Conservation (phyloP, 2,888 invertebrate species). For the Tromatobia lineatoria region DNA sequence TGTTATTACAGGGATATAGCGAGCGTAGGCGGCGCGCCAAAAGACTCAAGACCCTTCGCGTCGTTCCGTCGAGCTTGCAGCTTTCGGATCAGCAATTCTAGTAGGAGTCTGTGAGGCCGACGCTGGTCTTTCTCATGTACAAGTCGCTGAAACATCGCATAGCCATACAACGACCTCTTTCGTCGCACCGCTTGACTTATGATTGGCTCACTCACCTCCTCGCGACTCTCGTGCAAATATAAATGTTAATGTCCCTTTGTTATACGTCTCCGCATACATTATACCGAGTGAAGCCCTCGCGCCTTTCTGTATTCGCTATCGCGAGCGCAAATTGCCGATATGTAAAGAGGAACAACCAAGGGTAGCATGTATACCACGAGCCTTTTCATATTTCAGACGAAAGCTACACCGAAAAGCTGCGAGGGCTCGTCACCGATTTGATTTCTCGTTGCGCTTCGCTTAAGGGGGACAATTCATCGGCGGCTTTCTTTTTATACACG, state of each 20-base stretch:
- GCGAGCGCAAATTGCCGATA: constrained; percentile 42
- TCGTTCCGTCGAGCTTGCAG: constrained; percentile 31
- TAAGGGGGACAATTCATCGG: neutral
- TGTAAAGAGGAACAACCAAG: constrained; percentile 35
- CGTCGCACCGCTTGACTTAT: constrained; percentile 69
- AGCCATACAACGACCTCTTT: constrained; percentile 31
- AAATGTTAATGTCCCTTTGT: constrained; percentile 75
- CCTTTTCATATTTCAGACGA: constrained; percentile 54
- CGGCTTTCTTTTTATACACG: neutral
- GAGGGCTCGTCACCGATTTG: constrained; percentile 25
- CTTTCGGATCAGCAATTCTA: constrained; percentile 74
- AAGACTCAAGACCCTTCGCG: constrained; percentile 16
- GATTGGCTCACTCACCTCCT: constrained; percentile 61
- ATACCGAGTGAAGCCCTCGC: constrained; percentile 38
- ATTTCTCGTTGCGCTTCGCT: constrained; percentile 12
- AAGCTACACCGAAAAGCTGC: constrained; percentile 36
- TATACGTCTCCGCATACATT: constrained; percentile 70
- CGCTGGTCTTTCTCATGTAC: constrained; percentile 22
- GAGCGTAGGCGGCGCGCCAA: constrained; percentile 26
- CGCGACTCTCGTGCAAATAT: constrained; percentile 69
- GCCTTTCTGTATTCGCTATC: constrained; percentile 40
- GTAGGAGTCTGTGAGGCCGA: constrained; percentile 61
- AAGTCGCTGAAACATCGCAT: constrained; percentile 12
- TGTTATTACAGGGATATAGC: constrained; percentile 64
- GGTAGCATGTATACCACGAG: constrained; percentile 5